A percentile compares a stretch with the other conserved stretches of the same genome.
phyloP scores from a whole-genome alignment of 2,113 vertebrate species.

The Hemibagrus wyckioides region DNA sequence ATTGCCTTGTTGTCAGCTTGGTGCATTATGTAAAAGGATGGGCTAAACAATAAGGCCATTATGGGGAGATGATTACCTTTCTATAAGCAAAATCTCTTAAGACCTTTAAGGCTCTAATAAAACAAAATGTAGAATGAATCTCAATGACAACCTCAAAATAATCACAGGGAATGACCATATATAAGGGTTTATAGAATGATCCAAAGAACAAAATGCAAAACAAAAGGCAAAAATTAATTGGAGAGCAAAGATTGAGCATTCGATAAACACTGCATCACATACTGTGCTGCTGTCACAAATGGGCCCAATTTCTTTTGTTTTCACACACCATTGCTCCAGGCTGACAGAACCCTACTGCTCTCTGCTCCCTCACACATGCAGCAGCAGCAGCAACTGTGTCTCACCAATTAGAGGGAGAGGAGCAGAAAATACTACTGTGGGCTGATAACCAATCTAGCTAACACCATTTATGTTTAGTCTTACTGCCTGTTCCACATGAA shows the following conservation, averaged over 20 bases:
- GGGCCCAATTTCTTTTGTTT: slow-evolving; percentile 60
- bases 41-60: neutral
- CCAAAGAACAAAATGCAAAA: slow-evolving; percentile 10
- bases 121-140: neutral
- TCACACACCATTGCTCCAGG: slow-evolving; percentile 61
- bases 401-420: slow-evolving; percentile 63
- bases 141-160: slow-evolving; percentile 12
- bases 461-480: slow-evolving; percentile 22
- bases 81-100: slow-evolving; percentile 6
- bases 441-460: slow-evolving; percentile 46
- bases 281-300: slow-evolving; percentile 52
- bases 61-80: slow-evolving; percentile 15
- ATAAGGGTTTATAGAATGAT: slow-evolving; percentile 5
- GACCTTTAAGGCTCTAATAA: neutral
- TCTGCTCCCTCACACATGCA: slow-evolving; percentile 55
- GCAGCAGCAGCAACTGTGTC: slow-evolving; percentile 47
- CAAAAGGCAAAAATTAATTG: neutral
- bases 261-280: slow-evolving; percentile 34
- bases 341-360: slow-evolving; percentile 59
- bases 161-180: neutral
- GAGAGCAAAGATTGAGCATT: slow-evolving; percentile 10
- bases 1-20: neutral
- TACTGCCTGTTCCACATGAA: slow-evolving; percentile 30
- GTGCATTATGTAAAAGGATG: neutral
- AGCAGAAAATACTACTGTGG: slow-evolving; percentile 26